phyloP scores from a whole-genome alignment of 2,113 vertebrate genomes.

The Hippopotamus amphibius region DNA sequence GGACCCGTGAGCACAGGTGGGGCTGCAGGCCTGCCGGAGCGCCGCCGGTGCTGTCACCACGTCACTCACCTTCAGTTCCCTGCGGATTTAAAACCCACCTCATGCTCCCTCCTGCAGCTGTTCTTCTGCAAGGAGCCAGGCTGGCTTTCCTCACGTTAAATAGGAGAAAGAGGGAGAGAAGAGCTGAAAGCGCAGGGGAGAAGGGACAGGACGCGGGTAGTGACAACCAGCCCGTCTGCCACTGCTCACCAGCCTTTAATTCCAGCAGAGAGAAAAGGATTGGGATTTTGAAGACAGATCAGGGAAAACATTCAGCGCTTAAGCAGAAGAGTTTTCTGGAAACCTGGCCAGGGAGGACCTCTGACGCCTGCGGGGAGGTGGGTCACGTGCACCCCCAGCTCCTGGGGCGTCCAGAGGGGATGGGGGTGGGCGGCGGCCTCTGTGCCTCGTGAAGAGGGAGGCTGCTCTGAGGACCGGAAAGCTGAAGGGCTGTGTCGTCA shows the following conservation, averaged over 20 bases:
- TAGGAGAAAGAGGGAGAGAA: not conserved
- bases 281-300: not conserved
- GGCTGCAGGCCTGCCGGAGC: accelerated
- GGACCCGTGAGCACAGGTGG: accelerated
- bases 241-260: accelerated
- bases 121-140: not conserved
- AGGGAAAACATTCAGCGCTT: not conserved
- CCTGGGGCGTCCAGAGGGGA: accelerated
- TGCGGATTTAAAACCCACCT: constrained; percentile 30
- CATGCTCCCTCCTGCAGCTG: not conserved
- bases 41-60: accelerated
- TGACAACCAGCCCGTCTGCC: accelerated
- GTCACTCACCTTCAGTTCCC: not conserved
- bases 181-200: not conserved
- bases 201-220: not conserved
- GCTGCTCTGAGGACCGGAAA: not conserved
- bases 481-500: not conserved
- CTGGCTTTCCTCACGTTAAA: not conserved
- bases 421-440: not conserved
- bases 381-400: not conserved
- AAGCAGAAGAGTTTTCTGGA: constrained; percentile 39
- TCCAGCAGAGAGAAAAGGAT: accelerated
- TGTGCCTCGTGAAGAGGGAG: not conserved
- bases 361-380: not conserved
- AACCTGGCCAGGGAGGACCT: not conserved